Conservation (phyloP, 2,888 invertebrate genomes). For the Eristalis tenax region DNA sequence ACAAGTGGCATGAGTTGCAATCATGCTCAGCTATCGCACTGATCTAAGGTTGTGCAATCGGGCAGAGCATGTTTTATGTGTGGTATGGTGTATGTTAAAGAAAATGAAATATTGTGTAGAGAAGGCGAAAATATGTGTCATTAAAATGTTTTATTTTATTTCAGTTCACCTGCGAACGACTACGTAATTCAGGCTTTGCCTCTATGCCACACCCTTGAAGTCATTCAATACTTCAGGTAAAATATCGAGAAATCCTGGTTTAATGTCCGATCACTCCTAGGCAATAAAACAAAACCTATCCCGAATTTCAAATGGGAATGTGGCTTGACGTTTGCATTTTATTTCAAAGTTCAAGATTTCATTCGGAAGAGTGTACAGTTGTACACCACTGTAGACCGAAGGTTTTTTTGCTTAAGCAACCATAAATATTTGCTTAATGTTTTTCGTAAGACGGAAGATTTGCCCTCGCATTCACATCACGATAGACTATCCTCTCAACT, state of each 20-base stretch:
- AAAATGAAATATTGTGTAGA: background rate
- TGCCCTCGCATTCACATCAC: constrained; percentile 40
- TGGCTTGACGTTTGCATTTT: too few relatives aligned
- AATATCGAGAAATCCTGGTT: background rate
- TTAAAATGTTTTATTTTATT: background rate
- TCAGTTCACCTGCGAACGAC: background rate
- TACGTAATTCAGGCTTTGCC: background rate
- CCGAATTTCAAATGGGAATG: background rate
- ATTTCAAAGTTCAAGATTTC: background rate
- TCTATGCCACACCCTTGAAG: background rate
- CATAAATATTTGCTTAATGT: background rate
- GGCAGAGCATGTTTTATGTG: background rate
- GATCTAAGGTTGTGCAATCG: background rate
- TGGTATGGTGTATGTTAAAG: background rate
- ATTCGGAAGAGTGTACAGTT: background rate
- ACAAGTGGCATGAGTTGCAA: too few relatives aligned
- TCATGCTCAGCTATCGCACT: too few relatives aligned
- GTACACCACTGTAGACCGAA: background rate
- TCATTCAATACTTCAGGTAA: background rate
- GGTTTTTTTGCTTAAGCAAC: background rate
- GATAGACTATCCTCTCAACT: constrained; percentile 17
- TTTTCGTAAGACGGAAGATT: background rate
- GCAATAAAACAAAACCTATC: background rate
- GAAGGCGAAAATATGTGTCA: background rate
- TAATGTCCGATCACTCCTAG: background rate